Base-by-base conservation (phyloP, 2,888 invertebrate genomes). In the Hirudinaria manillensis region DNA sequence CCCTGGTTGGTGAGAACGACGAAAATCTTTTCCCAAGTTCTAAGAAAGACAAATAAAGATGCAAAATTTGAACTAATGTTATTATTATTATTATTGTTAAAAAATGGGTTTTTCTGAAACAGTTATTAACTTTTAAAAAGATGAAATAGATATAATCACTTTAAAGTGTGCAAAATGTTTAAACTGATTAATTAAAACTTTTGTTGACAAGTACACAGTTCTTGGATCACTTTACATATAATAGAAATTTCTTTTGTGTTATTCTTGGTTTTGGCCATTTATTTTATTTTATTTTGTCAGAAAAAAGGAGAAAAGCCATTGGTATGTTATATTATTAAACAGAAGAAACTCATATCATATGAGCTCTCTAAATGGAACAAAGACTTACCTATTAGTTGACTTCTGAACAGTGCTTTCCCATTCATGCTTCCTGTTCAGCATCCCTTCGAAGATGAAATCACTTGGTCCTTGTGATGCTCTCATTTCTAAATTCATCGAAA, bases 381-480 rank as follows among this genome's bases (percentile, higher is more conserved):
- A 45, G 16, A 45, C 72, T 4, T 27, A 91, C 91, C 93, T 90
- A 87, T 94, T 94, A 76, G 93, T 90, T 78, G 97, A 94, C 85
- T 94, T 93, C 88, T 93, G 93, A 80, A 94, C 92, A 68, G 93
- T 92, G 73, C 91, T 92, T 85, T 97, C 96, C 96, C 96, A 96
- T 86, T 95, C 96, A 86, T 97, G 96, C 87, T 98, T 98, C 83
- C 97, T 90, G 79, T 91, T 90, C 83, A 98, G 87, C 77, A 89
- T 89, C 76, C 95, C 95, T 86, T 97, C 77, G n/a, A 67, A 61
- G 16, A 16, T 38, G 36, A 24, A 66, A 13, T 77, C 75, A 51
- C 72, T 36, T 45, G 51, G 36, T 27, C n/a, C 29, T n/a, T 72
- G 51, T 32, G 61, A 61, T 45, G 45, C 61, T 19, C 13, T 61